phyloP scores from a whole-genome alignment of 2,888 invertebrate genomes.

The Cantharis lateralis region DNA sequence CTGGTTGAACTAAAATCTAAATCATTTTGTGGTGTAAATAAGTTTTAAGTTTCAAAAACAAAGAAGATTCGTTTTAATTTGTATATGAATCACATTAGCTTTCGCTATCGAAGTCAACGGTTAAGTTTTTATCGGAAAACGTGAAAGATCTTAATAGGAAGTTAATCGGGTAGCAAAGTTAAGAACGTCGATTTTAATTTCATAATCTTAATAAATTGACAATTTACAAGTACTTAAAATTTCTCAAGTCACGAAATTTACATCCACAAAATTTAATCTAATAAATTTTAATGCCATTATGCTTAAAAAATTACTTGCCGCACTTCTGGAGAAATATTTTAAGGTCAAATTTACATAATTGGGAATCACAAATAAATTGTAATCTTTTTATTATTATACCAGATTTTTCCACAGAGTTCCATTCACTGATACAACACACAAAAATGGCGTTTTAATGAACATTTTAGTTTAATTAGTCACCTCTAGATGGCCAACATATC shows the following conservation, averaged over 20 bases:
- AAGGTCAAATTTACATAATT: not conserved
- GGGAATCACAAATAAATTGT: not conserved
- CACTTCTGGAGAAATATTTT: not conserved
- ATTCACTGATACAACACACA: no score
- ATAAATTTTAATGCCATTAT: slow-evolving; percentile 1
- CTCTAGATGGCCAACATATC: not conserved
- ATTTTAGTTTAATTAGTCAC: not conserved
- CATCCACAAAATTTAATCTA: slow-evolving; percentile 17
- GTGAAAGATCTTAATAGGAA: slow-evolving; percentile 3
- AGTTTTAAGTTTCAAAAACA: not conserved
- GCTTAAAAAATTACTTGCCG: not conserved
- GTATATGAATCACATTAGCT: not conserved
- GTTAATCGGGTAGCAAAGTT: slow-evolving; percentile 21
- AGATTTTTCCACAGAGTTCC: not conserved
- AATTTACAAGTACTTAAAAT: slow-evolving; percentile 29
- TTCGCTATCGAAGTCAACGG: not conserved
- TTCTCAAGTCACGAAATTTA: slow-evolving; percentile 18
- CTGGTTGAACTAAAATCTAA: not conserved
- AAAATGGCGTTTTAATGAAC: not conserved
- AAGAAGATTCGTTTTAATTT: not conserved
- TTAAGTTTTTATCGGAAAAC: not conserved
- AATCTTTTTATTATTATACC: not conserved
- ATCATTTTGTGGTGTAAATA: not conserved
- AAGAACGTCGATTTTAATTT: slow-evolving; percentile 26
- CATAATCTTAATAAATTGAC: slow-evolving; percentile 29